Evolutionary conservation across 2,888 invertebrate species (phyloP), one percentile per base, ranked within the genome.

Genomic region (Pheosia tremula): DNA sequence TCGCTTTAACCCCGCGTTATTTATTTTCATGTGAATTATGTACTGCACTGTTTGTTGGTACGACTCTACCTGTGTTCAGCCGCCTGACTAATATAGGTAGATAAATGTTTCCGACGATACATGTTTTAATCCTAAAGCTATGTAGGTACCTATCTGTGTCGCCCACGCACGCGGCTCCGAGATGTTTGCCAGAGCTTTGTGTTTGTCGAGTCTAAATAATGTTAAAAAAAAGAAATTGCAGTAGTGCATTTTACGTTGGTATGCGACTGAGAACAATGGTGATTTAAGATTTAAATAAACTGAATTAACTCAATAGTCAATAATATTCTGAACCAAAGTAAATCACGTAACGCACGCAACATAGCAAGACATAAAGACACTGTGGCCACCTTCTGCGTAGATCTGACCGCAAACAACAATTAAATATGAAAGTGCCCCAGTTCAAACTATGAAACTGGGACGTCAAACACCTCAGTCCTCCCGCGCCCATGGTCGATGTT

Each of bases 11-110:
- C 75, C 70, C 66, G 70, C 72, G 74, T 80, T 85, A 86, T 88
- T 89, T 87, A 85, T 86, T 83, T 81, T 81, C 79, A 78, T 77
- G 75, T 78, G 79, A 84, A 82, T 83, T 85, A 86, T 86, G 80
- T 87, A 85, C 82, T 83, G 75, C 74, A 73, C 56, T 81, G 83
- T 82, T 82, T 80, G 81, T 77, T 76, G 74, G 67, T 75, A 66
- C 68, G 71, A 67, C 60, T 68, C 64, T 84, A 83, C 83, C 80
- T 83, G 80, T 63, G 67, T 72, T 52, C 72, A 64, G 63, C 65
- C 61, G 66, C 65, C 58, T 56, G 59, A 59, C 56, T 56, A 64
- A 67, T 57, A 66, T 69, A 57, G 69, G 67, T 38, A 68, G 75
- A 78, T 74, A 67, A 72, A 79, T 81, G 72, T 64, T 67, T 54